phyloP scores from a whole-genome alignment of 2,113 vertebrate species.

The Catagonus wagneri region DNA sequence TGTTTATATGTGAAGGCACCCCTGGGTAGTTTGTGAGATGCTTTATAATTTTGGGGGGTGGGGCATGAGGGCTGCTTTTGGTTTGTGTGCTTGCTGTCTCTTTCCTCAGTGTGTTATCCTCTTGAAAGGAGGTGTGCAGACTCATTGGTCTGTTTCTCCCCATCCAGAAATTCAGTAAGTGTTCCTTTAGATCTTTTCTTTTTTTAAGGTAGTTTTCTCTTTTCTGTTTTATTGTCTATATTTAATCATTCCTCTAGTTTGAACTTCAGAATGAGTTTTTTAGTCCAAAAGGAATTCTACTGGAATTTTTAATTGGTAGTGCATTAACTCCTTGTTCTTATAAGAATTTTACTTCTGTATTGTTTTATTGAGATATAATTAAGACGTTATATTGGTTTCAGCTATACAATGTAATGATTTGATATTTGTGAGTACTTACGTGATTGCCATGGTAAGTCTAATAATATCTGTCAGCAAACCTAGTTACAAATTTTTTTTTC shows the following conservation, averaged over 20 bases:
- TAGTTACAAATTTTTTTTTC: neutral
- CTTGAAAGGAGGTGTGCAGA: too few relatives aligned
- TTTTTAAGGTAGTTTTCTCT: neutral
- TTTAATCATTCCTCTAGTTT: conserved; percentile 24
- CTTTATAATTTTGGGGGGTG: too few relatives aligned
- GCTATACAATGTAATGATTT: neutral
- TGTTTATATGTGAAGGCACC: too few relatives aligned
- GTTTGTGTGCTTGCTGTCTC: too few relatives aligned
- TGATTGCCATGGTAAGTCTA: neutral
- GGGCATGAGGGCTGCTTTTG: too few relatives aligned
- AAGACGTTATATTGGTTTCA: neutral
- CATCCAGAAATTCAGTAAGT: neutral
- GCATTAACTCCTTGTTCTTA: neutral
- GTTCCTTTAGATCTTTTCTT: neutral
- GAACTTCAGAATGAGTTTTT: conserved; percentile 26
- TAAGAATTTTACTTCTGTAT: neutral
- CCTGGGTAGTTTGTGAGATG: too few relatives aligned
- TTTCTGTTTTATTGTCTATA: neutral
- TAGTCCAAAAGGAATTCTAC: neutral
- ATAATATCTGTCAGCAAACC: neutral
- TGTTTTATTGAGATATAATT: neutral
- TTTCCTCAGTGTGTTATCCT: too few relatives aligned
- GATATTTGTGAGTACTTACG: neutral
- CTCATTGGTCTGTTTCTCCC: neutral
- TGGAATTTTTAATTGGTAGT: neutral